phyloP scores from a whole-genome alignment of 2,113 vertebrate genomes.

The Pseudolaguvia tuberculata region DNA sequence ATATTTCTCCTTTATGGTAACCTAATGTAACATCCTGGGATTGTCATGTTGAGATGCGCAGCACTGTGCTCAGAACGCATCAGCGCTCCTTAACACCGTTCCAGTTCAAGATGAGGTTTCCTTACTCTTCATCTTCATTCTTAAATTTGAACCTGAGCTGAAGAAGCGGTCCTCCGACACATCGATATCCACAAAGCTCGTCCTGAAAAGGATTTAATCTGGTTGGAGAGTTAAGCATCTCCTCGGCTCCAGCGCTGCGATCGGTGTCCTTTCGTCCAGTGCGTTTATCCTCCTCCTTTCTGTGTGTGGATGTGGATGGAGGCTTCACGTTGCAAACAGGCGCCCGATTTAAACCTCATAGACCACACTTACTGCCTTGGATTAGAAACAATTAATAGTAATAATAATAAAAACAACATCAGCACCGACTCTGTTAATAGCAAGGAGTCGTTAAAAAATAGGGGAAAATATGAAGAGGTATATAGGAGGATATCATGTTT shows the following conservation, averaged over 20 bases:
- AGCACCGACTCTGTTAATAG: conserved; percentile 6
- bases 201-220: conserved; percentile 33
- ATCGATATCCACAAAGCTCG: conserved; percentile 33
- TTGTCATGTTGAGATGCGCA: conserved; percentile 36
- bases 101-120: conserved; percentile 46
- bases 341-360: conserved; percentile 50
- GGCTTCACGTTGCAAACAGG: conserved; percentile 46
- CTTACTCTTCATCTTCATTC: conserved; percentile 46
- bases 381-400: conserved; percentile 12
- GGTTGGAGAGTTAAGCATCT: conserved; percentile 25
- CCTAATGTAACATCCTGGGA: conserved; percentile 29
- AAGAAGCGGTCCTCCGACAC: conserved; percentile 46
- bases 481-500: conserved; percentile 42
- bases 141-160: conserved; percentile 42
- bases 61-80: conserved; percentile 40
- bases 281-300: conserved; percentile 36
- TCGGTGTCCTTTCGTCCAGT: conserved; percentile 39
- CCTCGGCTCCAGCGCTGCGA: conserved; percentile 32
- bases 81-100: conserved; percentile 37
- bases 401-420: background rate
- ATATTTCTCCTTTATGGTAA: conserved; percentile 19
- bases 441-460: conserved; percentile 27
- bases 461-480: conserved; percentile 10
- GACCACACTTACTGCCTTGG: conserved; percentile 39
- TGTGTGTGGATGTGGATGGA: conserved; percentile 46